A percentile compares a stretch with the other conserved stretches of the same genome.
These are phyloP conservation scores for Sarcophaga variegata DNA, from an alignment of 2,888 invertebrate genomes.

Conservation along the genomic window DNA sequence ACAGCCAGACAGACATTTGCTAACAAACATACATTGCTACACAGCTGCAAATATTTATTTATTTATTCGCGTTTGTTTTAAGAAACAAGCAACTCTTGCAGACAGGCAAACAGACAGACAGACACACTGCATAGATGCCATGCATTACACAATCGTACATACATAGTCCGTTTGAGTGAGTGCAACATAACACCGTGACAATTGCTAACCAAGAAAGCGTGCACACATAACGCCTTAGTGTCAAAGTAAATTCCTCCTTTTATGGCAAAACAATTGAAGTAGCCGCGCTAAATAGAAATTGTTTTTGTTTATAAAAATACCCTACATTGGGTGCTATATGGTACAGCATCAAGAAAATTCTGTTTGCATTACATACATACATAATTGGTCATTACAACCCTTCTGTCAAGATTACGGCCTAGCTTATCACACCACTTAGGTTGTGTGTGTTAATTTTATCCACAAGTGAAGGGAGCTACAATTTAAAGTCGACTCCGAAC, in stretches of 20 bases:
- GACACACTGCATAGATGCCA: background rate
- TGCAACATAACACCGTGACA: slow-evolving; percentile 67
- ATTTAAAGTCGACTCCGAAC: too few relatives aligned
- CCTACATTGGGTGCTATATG: slow-evolving; percentile 12
- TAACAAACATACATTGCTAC: slow-evolving; percentile 43
- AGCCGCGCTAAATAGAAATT: slow-evolving; percentile 65
- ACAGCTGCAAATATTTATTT: slow-evolving; percentile 44
- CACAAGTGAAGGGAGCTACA: too few relatives aligned
- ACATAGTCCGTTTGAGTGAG: background rate
- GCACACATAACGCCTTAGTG: slow-evolving; percentile 70
- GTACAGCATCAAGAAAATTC: too few relatives aligned
- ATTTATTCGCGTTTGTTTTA: slow-evolving; percentile 25
- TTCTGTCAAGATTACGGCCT: too few relatives aligned
- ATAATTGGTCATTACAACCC: too few relatives aligned
- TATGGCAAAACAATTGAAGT: slow-evolving; percentile 71
- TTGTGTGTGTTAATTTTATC: too few relatives aligned
- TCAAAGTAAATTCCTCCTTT: slow-evolving; percentile 72
- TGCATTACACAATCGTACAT: background rate
- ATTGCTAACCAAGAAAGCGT: slow-evolving; percentile 65
- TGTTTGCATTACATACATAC: too few relatives aligned
- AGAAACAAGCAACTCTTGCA: slow-evolving; percentile 12
- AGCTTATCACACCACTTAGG: too few relatives aligned
- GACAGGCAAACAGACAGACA: slow-evolving; percentile 10
- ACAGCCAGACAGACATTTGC: background rate
- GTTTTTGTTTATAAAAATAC: slow-evolving; percentile 62